Percentiles rank a stretch among this genome's conserved stretches.
These are phyloP conservation scores for Bufo gargarizans DNA, from an alignment of 2,113 vertebrate species.

Conservation along the genomic window DNA sequence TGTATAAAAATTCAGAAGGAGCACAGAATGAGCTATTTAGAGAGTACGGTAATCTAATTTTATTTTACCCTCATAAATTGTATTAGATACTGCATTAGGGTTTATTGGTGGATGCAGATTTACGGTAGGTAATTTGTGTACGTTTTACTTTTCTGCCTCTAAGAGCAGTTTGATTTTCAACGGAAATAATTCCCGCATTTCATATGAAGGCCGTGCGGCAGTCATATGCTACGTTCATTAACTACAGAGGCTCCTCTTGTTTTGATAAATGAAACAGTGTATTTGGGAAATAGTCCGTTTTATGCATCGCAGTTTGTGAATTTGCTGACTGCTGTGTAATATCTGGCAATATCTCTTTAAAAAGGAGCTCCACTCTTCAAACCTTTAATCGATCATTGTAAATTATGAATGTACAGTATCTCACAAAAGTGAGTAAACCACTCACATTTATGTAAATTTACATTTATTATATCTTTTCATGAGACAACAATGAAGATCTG, in stretches of 20 bases:
- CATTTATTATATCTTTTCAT: too few species aligned
- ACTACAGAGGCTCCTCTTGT: neutral
- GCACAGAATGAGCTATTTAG: constrained; percentile 58
- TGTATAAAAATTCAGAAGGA: constrained; percentile 61
- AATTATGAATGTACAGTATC: neutral
- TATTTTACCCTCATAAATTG: constrained; percentile 62
- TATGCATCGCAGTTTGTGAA: neutral
- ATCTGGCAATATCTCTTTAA: neutral
- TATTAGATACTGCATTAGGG: constrained; percentile 68
- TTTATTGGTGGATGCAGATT: constrained; percentile 65
- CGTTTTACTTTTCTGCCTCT: constrained; percentile 45
- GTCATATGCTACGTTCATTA: neutral
- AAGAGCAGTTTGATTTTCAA: constrained; percentile 40
- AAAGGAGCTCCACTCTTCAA: neutral
- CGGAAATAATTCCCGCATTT: constrained; percentile 58
- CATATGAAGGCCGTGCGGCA: constrained; percentile 49
- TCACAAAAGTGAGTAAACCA: too few species aligned
- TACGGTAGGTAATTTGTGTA: constrained; percentile 62
- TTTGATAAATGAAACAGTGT: constrained; percentile 5
- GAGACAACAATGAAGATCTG: too few species aligned
- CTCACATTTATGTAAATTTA: too few species aligned
- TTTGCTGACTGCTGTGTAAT: neutral
- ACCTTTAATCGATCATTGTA: neutral
- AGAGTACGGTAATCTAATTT: constrained; percentile 64
- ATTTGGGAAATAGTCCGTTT: neutral